Evolutionary conservation across 1,140 invertebrate species (phyloP).

Genomic region (Holcopasites calliopsidis): DNA sequence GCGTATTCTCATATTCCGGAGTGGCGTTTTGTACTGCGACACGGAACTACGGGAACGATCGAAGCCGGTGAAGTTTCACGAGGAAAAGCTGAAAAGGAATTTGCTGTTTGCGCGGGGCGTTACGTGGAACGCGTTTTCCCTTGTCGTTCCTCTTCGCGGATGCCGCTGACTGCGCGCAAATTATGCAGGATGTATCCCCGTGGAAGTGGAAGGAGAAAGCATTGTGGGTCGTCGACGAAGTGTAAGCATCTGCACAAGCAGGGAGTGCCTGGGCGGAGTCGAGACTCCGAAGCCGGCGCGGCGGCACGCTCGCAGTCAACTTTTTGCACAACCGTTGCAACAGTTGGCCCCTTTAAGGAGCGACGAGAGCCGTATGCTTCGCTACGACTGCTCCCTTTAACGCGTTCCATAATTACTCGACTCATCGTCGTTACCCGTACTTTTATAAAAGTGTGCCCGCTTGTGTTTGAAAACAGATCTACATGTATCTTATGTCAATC

Average conservation of each 20-base stretch:
- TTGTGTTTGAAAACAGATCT: conserved; percentile 15
- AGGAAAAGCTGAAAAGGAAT: conserved; percentile 17
- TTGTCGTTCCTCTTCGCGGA: conserved; percentile 7
- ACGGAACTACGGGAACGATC: background rate
- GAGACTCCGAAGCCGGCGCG: conserved; percentile 45
- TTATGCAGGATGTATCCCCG: conserved; percentile 60
- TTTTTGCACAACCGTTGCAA: conserved; percentile 71
- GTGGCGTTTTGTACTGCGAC: background rate
- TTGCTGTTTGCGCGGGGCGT: conserved; percentile 31
- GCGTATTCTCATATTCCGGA: background rate
- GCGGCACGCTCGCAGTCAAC: conserved; percentile 57
- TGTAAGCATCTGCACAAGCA: conserved; percentile 55
- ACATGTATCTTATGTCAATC: too few relatives aligned
- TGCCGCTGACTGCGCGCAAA: conserved; percentile 48
- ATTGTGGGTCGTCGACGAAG: conserved; percentile 59
- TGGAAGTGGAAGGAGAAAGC: conserved; percentile 40
- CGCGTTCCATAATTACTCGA: conserved; percentile 62
- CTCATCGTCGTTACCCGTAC: conserved; percentile 18
- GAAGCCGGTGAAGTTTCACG: background rate
- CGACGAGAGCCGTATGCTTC: conserved; percentile 57
- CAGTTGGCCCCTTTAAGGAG: conserved; percentile 73
- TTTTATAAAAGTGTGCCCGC: background rate
- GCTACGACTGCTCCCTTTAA: conserved; percentile 58
- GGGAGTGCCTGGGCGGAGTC: conserved; percentile 53
- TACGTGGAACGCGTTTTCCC: conserved; percentile 22